These are phyloP conservation scores for Rousettus madagascariensis DNA, from an alignment of 2,797 vertebrate genomes.

Conservation along the genomic window DNA sequence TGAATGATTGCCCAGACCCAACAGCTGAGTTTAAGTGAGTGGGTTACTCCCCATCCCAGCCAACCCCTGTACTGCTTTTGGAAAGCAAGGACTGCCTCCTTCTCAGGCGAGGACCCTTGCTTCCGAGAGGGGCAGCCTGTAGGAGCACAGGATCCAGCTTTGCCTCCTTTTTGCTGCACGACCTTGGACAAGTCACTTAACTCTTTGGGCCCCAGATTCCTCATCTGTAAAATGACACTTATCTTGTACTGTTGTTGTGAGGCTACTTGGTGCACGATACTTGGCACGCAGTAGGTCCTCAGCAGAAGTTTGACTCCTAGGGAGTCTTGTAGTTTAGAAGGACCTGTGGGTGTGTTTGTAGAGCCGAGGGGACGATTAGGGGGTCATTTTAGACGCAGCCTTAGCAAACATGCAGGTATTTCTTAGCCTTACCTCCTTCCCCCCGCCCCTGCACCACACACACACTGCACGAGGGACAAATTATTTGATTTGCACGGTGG, in stretches of 20 bases:
- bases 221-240: background rate
- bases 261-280: accelerated
- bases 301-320: background rate
- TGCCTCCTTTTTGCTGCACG: background rate
- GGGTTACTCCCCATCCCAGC: background rate
- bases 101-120: accelerated
- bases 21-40: background rate
- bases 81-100: background rate
- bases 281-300: background rate
- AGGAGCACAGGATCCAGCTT: background rate
- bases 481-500: background rate
- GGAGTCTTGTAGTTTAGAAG: background rate
- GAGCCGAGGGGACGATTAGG: accelerated
- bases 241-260: background rate
- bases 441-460: too few relatives aligned
- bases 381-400: background rate
- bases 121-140: background rate
- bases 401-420: background rate
- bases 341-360: background rate
- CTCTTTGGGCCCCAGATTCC: background rate
- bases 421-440: background rate
- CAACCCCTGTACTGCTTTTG: background rate
- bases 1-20: too few relatives aligned
- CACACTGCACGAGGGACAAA: accelerated
- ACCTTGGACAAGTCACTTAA: background rate